These are phyloP conservation scores for Raphicerus campestris DNA, from an alignment of 2,113 vertebrate species.

Conservation along the genomic window DNA sequence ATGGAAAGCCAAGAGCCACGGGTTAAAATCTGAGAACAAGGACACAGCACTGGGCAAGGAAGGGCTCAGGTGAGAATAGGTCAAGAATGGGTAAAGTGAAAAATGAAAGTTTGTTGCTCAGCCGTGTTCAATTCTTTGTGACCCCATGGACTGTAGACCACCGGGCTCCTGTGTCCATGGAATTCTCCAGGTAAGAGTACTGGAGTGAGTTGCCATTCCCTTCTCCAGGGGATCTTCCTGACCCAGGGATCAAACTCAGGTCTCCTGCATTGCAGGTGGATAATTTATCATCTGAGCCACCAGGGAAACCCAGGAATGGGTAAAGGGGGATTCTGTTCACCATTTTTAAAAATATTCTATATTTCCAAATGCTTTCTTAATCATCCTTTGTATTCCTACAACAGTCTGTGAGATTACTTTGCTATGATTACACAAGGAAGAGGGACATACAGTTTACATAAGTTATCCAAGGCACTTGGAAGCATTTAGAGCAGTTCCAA, in stretches of 20 bases:
- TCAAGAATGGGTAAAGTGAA: not conserved
- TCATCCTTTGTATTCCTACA: not conserved
- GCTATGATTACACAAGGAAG: not conserved
- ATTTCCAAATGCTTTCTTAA: slow-evolving; percentile 3
- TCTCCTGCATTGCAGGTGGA: not conserved
- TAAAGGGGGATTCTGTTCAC: not conserved
- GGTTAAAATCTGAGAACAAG: not conserved
- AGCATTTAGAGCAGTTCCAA: not conserved
- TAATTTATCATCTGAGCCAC: not conserved
- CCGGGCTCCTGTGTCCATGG: not conserved
- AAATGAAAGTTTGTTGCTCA: not conserved
- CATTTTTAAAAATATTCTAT: not conserved
- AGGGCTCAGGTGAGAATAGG: not conserved
- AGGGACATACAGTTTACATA: not conserved
- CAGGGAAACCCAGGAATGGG: not conserved
- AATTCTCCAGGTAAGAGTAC: not conserved
- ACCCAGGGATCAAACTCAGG: not conserved
- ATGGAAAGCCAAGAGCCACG: not conserved
- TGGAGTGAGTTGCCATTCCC: not conserved
- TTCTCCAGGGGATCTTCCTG: not conserved
- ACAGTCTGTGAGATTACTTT: not conserved
- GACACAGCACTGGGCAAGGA: not conserved
- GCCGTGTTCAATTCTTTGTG: accelerated
- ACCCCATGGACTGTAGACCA: not conserved
- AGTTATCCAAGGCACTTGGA: not conserved